Base-by-base conservation (phyloP, 2,113 vertebrate genomes). In the Mus musculus region DNA sequence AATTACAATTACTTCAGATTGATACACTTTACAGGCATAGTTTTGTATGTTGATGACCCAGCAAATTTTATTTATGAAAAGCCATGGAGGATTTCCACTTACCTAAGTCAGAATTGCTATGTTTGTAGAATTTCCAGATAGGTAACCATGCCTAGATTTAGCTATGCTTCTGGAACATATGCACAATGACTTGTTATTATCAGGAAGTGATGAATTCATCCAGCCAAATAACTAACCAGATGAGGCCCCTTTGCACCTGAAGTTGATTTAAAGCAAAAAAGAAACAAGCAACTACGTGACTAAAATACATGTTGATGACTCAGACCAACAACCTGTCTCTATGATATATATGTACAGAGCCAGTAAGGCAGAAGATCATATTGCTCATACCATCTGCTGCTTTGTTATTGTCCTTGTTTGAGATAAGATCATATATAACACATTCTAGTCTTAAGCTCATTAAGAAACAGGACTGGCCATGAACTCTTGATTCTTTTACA, bases 181-280 rank as follows among this genome's bases (percentile, higher is more conserved):
- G 69, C 86, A 92, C 17, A 94, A 81, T 94, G 81, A 92, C 16
- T 86, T 94, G 46, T 76, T 90, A 91, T 97, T 95, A 96, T 67
- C 76, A 94, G 86, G 95, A 95, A 84, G 49, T 12, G 5, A 42
- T 81, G 84, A 94, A 91, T 17, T 59, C 80, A 84, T 52, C 20
- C 89, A 96, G 42, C 30, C 67, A 96, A 78, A 78, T 90, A 92
- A 89, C 22, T 91, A 61, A 69, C 54, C 90, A 96, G 80, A 95
- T 90, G 90, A 59, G 86, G 28, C 26, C 61, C 36, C 90, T 84
- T 92, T 88, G 52, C 42, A 93, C 89, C 49, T 82, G 46, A 95
- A 85, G 90, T 76, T 88, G 82, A n/a, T 84, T 65, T 24, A 16
- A 88, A 36, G 28, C 24, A 89, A 63, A 76, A 72, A 71, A 39